phyloP scores from a whole-genome alignment of 2,113 vertebrate genomes.

The Pomatorhinus ruficollis region DNA sequence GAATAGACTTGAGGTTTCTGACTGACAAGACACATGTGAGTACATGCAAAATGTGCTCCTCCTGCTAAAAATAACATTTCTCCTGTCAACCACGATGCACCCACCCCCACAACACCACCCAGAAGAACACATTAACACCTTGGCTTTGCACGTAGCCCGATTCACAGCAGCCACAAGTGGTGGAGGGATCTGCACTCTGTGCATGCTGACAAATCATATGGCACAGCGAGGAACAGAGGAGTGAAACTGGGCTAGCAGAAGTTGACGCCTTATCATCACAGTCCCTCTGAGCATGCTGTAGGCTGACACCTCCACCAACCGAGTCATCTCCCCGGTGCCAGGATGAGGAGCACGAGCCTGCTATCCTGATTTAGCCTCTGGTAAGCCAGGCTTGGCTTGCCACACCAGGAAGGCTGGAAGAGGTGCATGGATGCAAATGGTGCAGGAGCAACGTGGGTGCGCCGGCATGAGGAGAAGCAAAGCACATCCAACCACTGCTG shows the following conservation, averaged over 20 bases:
- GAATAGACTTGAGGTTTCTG: slow-evolving; percentile 61
- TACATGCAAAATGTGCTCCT: slow-evolving; percentile 69
- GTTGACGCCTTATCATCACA: slow-evolving; percentile 66
- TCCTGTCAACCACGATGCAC: slow-evolving; percentile 61
- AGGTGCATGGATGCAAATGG: background rate
- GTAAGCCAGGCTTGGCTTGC: background rate
- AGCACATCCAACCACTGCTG: background rate
- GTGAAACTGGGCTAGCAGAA: slow-evolving; percentile 71
- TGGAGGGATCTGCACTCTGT: slow-evolving; percentile 64
- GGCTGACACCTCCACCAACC: slow-evolving; percentile 68
- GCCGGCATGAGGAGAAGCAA: background rate
- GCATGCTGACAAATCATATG: slow-evolving; percentile 67
- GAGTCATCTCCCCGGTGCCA: slow-evolving; percentile 52
- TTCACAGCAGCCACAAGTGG: slow-evolving; percentile 72
- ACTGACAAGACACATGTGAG: slow-evolving; percentile 70
- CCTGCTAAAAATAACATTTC: slow-evolving; percentile 69
- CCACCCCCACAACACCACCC: slow-evolving; percentile 68
- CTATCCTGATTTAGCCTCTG: slow-evolving; percentile 60
- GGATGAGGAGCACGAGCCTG: slow-evolving; percentile 55
- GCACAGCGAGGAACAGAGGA: slow-evolving; percentile 60
- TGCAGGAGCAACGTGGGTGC: background rate
- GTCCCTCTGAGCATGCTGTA: slow-evolving; percentile 66
- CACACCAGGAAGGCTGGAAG: background rate
- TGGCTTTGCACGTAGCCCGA: slow-evolving; percentile 65
- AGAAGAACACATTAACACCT: slow-evolving; percentile 70